Conservation (phyloP, 2,113 vertebrate genomes). For the Hipposideros armiger region DNA sequence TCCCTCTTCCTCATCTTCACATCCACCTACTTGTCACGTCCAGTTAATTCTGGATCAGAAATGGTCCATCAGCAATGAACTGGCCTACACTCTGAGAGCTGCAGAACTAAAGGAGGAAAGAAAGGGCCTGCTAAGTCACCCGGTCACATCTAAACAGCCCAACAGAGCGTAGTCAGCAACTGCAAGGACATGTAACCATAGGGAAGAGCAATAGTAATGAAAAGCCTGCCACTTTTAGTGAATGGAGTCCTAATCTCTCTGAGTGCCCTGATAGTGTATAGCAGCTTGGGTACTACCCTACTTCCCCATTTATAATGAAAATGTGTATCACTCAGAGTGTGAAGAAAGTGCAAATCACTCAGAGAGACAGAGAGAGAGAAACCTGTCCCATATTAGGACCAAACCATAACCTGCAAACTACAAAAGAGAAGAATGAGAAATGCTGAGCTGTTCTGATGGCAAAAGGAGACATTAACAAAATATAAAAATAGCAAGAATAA, state of each 20-base stretch:
- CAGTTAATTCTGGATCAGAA: background rate
- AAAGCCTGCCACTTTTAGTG: background rate
- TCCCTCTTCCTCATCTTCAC: background rate
- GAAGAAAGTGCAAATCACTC: too few species aligned
- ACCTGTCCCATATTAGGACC: background rate
- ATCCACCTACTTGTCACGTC: background rate
- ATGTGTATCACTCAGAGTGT: too few species aligned
- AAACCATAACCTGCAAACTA: constrained; percentile 34
- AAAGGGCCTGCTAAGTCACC: background rate
- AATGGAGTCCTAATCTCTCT: background rate
- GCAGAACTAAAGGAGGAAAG: background rate
- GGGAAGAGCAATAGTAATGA: background rate
- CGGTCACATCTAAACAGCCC: background rate
- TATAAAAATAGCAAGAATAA: constrained; percentile 57
- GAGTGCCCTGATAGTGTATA: background rate
- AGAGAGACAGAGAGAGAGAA: background rate
- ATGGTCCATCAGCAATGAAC: background rate
- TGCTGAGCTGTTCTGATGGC: constrained; percentile 29
- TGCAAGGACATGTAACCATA: background rate
- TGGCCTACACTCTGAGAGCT: background rate
- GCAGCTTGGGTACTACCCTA: background rate
- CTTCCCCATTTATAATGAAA: background rate
- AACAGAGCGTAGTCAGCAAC: background rate
- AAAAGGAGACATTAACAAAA: constrained; percentile 49
- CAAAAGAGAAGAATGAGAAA: constrained; percentile 52